phyloP scores from a whole-genome alignment of 2,797 vertebrate species.

The Takifugu ocellatus region DNA sequence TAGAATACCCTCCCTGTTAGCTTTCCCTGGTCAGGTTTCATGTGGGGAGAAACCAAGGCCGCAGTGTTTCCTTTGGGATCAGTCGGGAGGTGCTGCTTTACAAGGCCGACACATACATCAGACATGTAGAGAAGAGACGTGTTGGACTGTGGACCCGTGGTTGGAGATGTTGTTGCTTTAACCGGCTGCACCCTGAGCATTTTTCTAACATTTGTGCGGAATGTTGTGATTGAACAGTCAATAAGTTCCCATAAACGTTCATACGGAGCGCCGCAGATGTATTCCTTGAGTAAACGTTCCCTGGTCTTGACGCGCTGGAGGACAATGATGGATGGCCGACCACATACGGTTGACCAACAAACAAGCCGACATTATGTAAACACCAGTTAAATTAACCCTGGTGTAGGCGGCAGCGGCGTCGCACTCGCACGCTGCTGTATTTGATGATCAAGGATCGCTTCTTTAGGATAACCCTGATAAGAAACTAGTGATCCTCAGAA shows the following conservation, averaged over 20 bases:
- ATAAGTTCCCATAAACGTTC: too few relatives aligned
- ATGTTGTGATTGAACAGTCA: too few relatives aligned
- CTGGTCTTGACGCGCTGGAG: background rate
- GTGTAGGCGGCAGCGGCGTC: background rate
- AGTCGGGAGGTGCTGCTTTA: conserved; percentile 1
- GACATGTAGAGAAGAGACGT: background rate
- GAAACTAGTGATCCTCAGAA: too few relatives aligned
- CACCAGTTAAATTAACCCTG: conserved; percentile 2
- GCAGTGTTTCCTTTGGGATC: conserved; percentile 21
- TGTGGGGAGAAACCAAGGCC: conserved; percentile 27
- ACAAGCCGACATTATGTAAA: conserved; percentile 21
- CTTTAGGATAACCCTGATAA: background rate
- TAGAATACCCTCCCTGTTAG: conserved; percentile 48
- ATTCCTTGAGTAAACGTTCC: too few relatives aligned
- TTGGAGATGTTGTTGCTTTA: too few relatives aligned
- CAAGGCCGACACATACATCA: conserved; percentile 1
- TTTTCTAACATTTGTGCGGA: too few relatives aligned
- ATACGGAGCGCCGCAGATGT: too few relatives aligned
- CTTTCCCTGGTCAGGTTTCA: conserved; percentile 54
- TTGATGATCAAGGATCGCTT: background rate
- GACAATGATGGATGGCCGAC: conserved; percentile 29
- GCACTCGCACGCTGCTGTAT: background rate
- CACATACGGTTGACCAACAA: conserved; percentile 22
- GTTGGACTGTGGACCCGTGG: too few relatives aligned
- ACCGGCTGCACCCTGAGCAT: too few relatives aligned